Evolutionary conservation across 1,140 invertebrate genomes (phyloP).

Genomic region (Brachionus calyciflorus): DNA sequence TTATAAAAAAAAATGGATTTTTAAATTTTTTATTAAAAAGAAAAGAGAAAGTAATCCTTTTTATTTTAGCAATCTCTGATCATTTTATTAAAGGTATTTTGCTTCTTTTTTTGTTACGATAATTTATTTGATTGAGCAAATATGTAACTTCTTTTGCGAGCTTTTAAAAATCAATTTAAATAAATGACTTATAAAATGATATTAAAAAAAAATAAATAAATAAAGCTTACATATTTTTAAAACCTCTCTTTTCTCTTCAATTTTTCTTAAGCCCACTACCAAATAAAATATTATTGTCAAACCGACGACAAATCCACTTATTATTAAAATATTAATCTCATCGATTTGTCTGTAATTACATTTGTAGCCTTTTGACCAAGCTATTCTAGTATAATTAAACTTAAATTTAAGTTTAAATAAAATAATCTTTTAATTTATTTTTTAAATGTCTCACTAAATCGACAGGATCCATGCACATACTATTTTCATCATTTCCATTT

Average conservation of each 20-base stretch:
- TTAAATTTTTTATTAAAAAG: too few species aligned
- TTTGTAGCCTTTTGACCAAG: slow-evolving; percentile 45
- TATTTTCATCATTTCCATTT: background rate
- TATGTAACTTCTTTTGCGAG: too few species aligned
- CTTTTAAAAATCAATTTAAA: too few species aligned
- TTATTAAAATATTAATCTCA: slow-evolving; percentile 22
- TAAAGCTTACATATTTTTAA: slow-evolving; percentile 8
- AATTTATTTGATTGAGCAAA: too few species aligned
- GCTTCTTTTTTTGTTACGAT: too few species aligned
- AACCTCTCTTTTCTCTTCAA: background rate
- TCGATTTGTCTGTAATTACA: slow-evolving; percentile 45
- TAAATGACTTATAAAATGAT: too few species aligned
- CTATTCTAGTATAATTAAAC: slow-evolving; percentile 46
- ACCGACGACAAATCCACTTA: slow-evolving; percentile 2
- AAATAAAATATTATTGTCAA: background rate
- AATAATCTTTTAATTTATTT: too few species aligned
- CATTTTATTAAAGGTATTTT: too few species aligned
- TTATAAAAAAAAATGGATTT: too few species aligned
- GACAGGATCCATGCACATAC: slow-evolving; percentile 42
- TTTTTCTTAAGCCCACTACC: background rate
- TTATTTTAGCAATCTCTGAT: too few species aligned
- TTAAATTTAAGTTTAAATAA: background rate
- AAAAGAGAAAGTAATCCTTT: too few species aligned
- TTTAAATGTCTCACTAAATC: slow-evolving; percentile 26
- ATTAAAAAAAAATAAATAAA: too few species aligned